phyloP scores from a whole-genome alignment of 2,888 invertebrate species.

The Chrysodeixis includens region DNA sequence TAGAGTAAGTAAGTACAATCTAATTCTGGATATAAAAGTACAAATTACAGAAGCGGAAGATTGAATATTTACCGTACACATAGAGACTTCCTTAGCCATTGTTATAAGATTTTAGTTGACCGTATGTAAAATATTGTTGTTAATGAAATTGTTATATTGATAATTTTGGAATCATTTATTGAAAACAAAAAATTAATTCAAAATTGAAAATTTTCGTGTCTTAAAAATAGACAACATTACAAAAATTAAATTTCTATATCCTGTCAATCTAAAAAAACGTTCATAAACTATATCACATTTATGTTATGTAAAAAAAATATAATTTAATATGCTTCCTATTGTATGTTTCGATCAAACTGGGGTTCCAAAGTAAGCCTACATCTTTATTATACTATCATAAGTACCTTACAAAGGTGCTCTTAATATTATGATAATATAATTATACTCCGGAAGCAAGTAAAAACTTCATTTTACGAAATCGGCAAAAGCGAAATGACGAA shows the following conservation, averaged over 20 bases:
- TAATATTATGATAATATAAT: too few relatives aligned
- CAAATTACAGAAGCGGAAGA: not conserved
- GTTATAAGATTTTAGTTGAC: slow-evolving; percentile 56
- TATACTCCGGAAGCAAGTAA: too few relatives aligned
- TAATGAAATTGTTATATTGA: slow-evolving; percentile 30
- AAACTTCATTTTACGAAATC: too few relatives aligned
- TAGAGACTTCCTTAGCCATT: slow-evolving; percentile 86
- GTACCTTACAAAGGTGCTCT: too few relatives aligned
- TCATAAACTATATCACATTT: not conserved
- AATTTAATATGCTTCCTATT: too few relatives aligned
- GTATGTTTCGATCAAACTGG: too few relatives aligned
- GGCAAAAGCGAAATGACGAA: not conserved
- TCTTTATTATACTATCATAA: too few relatives aligned
- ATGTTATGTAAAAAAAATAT: too few relatives aligned
- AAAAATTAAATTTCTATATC: slow-evolving; percentile 6
- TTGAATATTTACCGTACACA: slow-evolving; percentile 80
- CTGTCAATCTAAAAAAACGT: not conserved
- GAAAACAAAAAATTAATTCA: slow-evolving; percentile 45
- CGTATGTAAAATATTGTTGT: slow-evolving; percentile 16
- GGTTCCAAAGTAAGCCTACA: too few relatives aligned
- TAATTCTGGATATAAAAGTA: not conserved
- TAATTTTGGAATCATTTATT: slow-evolving; percentile 22
- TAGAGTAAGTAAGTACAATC: too few relatives aligned
- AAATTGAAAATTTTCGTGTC: slow-evolving; percentile 49
- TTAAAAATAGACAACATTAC: slow-evolving; percentile 34